Evolutionary conservation across 2,113 vertebrate genomes (phyloP).

Genomic region (Cacatua alba): DNA sequence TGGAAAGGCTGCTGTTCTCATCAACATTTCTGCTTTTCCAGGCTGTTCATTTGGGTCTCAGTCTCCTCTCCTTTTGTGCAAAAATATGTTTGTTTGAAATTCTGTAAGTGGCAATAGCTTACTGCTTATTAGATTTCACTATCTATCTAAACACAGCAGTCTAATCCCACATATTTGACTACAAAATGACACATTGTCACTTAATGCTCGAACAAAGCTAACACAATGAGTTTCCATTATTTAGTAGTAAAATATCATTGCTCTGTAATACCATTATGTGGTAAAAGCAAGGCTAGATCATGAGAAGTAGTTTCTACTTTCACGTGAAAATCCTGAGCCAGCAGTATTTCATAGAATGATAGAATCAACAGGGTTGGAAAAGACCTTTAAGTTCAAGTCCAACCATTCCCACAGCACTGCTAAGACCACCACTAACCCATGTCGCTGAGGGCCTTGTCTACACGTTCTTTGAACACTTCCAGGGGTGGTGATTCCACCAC

Average conservation of each 20-base stretch:
- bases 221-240: background rate
- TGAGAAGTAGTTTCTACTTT: background rate
- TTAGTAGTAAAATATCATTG: background rate
- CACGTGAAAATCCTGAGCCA: background rate
- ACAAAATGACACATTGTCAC: background rate
- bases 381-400: background rate
- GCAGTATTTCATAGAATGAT: background rate
- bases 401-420: background rate
- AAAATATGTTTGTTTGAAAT: background rate
- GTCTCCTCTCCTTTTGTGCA: background rate
- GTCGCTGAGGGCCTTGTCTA: background rate
- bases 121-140: background rate
- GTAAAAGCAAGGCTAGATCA: background rate
- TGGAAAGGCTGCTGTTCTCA: background rate
- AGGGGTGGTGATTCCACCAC: background rate
- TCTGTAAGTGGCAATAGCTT: background rate
- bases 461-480: background rate
- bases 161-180: background rate
- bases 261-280: background rate
- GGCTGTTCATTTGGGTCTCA: background rate
- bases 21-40: background rate
- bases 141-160: background rate
- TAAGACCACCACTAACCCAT: background rate
- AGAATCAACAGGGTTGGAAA: background rate
- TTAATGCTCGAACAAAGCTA: background rate